Evolutionary conservation across 2,113 vertebrate species (phyloP), one percentile per base, ranked within the genome.

Genomic region (Montifringilla adamsi): DNA sequence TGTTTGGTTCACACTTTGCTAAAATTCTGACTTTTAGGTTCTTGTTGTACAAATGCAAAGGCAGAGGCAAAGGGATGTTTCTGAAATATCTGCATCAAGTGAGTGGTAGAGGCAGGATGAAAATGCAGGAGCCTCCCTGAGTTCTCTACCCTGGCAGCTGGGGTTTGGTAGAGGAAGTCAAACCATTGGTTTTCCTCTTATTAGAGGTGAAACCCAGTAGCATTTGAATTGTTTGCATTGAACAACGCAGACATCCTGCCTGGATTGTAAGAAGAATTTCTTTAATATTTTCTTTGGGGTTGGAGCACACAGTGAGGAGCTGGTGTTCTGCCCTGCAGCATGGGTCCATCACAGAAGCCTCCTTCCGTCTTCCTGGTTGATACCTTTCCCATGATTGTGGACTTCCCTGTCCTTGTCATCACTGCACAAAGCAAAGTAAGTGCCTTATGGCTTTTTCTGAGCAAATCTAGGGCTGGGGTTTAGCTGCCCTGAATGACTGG

Each of bases 361-460:
- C 39, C 15, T 64, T 60, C 24, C 0, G 0, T 33, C 44, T 67
- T 92, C 64, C 30, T 4, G 0, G n/a, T 19, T 26, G 69, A 10
- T 19, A 39, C 6, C 24, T 79, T 67, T 58, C n/a, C 28, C 0
- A 0, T 27, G 41, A 12, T 24, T 3, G 0, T 13, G 41, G 56
- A 75, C 8, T 4, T 78, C 22, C 15, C 15, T 43, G n/a, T 43
- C 35, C 13, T 43, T 39, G 11, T 66, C 68, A 43, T n/a, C 0
- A 0, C 47, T 62, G 39, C 33, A 23, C 10, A 69, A 52, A 85
- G 33, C 30, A 70, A 82, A 82, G 87, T 93, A 88, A 83, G 91
- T 47, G 35, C 19, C 30, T 85, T 5, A 2, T 37, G 46, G 28
- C 26, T 76, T 88, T 73, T 84, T 73, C 53, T 78, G 55, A 73